Conservation (phyloP, 2,113 vertebrate genomes). For the Embiotoca jacksoni region DNA sequence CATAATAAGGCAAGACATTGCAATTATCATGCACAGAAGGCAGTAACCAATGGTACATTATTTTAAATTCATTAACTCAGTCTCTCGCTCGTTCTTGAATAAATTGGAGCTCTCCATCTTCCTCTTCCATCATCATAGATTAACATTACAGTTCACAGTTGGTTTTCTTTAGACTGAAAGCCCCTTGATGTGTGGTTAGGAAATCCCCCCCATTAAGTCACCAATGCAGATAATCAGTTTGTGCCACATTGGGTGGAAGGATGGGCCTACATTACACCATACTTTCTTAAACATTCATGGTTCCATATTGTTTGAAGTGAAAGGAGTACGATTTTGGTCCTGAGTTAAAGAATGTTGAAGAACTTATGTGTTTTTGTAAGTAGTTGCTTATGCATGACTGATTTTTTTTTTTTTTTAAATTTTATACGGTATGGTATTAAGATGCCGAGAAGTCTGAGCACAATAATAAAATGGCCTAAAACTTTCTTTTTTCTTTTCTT, state of each 20-base stretch:
- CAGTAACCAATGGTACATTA: background rate
- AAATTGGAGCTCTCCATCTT: background rate
- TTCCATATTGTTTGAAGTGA: slow-evolving; percentile 11
- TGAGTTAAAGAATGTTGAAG: background rate
- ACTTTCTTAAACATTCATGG: background rate
- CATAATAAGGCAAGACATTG: background rate
- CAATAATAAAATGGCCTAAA: slow-evolving; percentile 5
- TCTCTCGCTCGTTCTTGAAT: background rate
- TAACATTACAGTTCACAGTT: slow-evolving; percentile 42
- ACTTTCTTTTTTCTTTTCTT: slow-evolving; percentile 1
- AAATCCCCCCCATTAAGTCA: slow-evolving; percentile 42
- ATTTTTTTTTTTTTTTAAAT: too few relatives aligned
- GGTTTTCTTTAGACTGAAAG: slow-evolving; percentile 33
- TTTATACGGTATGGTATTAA: too few relatives aligned
- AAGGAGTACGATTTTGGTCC: background rate
- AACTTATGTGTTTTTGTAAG: background rate
- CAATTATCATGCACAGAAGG: background rate
- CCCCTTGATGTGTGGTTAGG: slow-evolving; percentile 21
- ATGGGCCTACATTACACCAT: background rate
- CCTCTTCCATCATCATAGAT: slow-evolving; percentile 15
- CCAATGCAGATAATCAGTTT: slow-evolving; percentile 34
- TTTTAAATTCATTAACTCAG: background rate
- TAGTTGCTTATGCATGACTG: background rate
- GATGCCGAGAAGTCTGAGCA: background rate
- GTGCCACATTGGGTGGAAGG: slow-evolving; percentile 35